Evolutionary conservation across 2,888 invertebrate genomes (phyloP), one percentile per base, ranked within the genome.

Genomic region (Caenorhabditis sp.): DNA sequence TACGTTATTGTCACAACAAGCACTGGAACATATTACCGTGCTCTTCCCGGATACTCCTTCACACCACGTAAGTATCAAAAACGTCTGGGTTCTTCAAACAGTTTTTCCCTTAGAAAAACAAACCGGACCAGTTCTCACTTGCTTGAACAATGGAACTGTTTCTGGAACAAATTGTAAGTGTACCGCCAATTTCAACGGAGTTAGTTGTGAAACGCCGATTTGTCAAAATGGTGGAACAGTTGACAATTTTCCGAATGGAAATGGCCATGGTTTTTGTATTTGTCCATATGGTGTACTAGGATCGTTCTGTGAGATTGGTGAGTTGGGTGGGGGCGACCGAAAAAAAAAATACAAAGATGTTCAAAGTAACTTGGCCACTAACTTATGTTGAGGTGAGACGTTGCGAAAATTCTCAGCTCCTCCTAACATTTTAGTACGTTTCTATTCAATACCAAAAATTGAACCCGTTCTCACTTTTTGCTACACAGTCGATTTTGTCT

Each of bases 231-330:
- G 74, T 38, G 80, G 78, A 59, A 68, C 60, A 5, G 57, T 60
- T 14, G 80, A 80, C 60, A 57, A 67, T 20, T 76, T 71, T 62
- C 76, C 76, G 27, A 75, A 70, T 26, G 76, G 76, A 59, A 67
- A 67, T n/a, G 76, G 76, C 12, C 67, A 63, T 36, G 71, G 77
- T 25, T 59, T 68, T 60, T 80, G 80, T 52, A 27, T 69, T 26
- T 80, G 80, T 63, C 68, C 65, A 31, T 74, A 71, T 23, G 80
- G 80, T n/a, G 67, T 73, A 12, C 25, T 50, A 7, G 80, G 80
- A 70, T 62, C 56, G 26, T 76, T 76, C 63, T 80, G 80, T 49
- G 73, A 80, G 58, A 76, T 59, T 17, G 27, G 74, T 74, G 27
- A 63, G 67, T 59, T 21, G n/a, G n/a, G n/a, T n/a, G n/a, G n/a